phyloP scores from a whole-genome alignment of 2,113 vertebrate genomes.

The Mesoclemmys tuberculata region DNA sequence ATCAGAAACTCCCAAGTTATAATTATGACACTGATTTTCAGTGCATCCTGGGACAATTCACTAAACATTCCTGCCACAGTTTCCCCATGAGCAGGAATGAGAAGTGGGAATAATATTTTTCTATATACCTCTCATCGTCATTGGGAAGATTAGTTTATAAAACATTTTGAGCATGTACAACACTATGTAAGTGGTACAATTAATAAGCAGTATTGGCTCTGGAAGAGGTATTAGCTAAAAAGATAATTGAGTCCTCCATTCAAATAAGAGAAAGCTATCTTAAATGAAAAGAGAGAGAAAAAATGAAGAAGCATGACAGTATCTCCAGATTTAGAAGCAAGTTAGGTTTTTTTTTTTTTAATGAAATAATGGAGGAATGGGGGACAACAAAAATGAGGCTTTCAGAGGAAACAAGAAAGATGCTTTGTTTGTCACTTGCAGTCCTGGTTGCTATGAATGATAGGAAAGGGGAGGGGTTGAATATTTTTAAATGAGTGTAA shows the following conservation, averaged over 20 bases:
- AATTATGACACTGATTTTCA: background rate
- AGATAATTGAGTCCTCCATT: background rate
- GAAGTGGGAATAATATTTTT: background rate
- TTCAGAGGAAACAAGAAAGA: background rate
- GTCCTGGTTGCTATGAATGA: background rate
- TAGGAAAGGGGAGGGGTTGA: background rate
- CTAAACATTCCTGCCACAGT: background rate
- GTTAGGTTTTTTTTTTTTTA: background rate
- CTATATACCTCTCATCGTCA: background rate
- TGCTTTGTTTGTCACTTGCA: background rate
- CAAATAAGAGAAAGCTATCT: background rate
- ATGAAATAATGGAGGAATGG: background rate
- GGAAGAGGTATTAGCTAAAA: background rate
- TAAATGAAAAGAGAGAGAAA: background rate
- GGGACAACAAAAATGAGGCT: accelerated
- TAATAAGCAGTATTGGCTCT: background rate
- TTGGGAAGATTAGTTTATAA: background rate
- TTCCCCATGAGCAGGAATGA: background rate
- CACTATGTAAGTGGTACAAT: background rate
- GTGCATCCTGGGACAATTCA: background rate
- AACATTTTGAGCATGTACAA: background rate
- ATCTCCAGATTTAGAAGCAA: background rate
- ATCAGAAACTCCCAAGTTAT: background rate
- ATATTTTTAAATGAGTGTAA: background rate
- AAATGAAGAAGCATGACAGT: background rate